A percentile compares a stretch with the other conserved stretches of the same genome.
These are phyloP conservation scores for Macrobrachium nipponense DNA, from an alignment of 1,140 invertebrate species.

Conservation along the genomic window DNA sequence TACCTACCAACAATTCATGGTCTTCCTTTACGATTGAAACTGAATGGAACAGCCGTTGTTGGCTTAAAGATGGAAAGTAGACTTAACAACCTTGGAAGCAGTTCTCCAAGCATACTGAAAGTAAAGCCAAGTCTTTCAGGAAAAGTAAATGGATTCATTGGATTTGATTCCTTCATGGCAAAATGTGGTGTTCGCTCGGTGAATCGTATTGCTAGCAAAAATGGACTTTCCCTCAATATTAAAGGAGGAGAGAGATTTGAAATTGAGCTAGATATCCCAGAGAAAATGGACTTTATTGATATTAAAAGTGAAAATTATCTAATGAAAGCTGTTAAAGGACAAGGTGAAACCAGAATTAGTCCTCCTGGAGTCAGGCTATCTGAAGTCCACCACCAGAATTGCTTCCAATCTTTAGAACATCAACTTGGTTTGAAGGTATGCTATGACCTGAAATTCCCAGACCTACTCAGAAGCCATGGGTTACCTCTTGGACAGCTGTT, in stretches of 20 bases:
- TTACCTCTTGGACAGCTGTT: slow-evolving; percentile 26
- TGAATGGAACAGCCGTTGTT: slow-evolving; percentile 18
- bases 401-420: slow-evolving; percentile 14
- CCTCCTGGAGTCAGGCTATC: slow-evolving; percentile 21
- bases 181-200: slow-evolving; percentile 30
- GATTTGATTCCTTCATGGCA: slow-evolving; percentile 20
- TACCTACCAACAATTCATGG: slow-evolving; percentile 39
- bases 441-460: slow-evolving; percentile 40
- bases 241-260: neutral
- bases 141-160: slow-evolving; percentile 34
- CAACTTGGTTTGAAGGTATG: slow-evolving; percentile 32
- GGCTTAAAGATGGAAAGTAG: slow-evolving; percentile 1
- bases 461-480: slow-evolving; percentile 27
- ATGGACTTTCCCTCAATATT: neutral
- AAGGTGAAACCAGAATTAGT: slow-evolving; percentile 29
- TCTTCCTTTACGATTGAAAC: slow-evolving; percentile 19
- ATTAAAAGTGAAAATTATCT: slow-evolving; percentile 35
- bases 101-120: neutral
- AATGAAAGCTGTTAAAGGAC: slow-evolving; percentile 18
- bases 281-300: slow-evolving; percentile 42
- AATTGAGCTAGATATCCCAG: slow-evolving; percentile 21
- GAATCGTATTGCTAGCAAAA: slow-evolving; percentile 16
- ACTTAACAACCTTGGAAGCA: neutral
- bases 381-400: neutral
- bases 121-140: slow-evolving; percentile 31